These are phyloP conservation scores for Dasyprocta punctata DNA, from an alignment of 2,113 vertebrate genomes.

Conservation along the genomic window DNA sequence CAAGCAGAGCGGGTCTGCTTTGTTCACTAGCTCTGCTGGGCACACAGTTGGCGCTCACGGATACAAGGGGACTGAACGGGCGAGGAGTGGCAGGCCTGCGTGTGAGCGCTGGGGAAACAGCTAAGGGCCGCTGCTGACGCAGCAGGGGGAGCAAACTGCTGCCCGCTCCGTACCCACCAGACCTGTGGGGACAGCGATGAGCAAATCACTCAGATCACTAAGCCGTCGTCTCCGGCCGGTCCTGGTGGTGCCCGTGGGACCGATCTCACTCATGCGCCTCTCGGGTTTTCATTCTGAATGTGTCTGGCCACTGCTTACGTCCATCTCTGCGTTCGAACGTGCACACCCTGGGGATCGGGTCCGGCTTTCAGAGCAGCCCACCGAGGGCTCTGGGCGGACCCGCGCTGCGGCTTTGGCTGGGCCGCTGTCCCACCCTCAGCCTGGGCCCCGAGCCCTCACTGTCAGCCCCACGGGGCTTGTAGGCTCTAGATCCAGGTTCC, in stretches of 20 bases:
- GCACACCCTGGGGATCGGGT: not conserved
- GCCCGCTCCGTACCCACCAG: not conserved
- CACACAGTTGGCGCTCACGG: rapidly evolving
- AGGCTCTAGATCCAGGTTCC: not conserved
- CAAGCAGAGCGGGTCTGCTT: not conserved
- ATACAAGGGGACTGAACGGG: not conserved
- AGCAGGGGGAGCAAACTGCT: not conserved
- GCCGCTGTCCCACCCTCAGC: not conserved
- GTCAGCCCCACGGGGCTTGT: no score
- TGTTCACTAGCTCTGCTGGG: not conserved
- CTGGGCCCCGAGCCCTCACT: not conserved
- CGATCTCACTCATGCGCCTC: not conserved
- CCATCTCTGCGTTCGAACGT: not conserved
- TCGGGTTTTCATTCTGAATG: not conserved
- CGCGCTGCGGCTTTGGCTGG: not conserved
- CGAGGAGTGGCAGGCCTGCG: rapidly evolving
- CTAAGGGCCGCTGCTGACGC: not conserved
- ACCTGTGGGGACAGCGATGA: not conserved
- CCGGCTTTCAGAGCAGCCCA: not conserved
- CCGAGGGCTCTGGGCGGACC: not conserved
- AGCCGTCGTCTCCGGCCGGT: not conserved
- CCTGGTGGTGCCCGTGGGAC: not conserved
- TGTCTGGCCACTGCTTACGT: not conserved
- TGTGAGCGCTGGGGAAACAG: no score
- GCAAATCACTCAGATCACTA: no score